These are phyloP conservation scores for Itoplectis maculator DNA, from an alignment of 2,888 invertebrate species.

Conservation along the genomic window DNA sequence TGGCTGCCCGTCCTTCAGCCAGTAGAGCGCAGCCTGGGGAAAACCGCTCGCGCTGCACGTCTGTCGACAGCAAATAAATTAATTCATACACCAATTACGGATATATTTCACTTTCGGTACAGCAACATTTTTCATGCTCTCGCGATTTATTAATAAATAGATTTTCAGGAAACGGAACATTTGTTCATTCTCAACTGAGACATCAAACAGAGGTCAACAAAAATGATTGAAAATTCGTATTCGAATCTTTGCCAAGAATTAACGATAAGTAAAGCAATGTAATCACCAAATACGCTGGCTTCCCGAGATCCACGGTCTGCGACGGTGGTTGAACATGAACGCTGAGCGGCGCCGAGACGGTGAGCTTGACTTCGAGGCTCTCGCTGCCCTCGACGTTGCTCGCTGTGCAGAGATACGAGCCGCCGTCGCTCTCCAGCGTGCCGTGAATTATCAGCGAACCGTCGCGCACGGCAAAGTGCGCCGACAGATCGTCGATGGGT, in stretches of 20 bases:
- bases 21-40: conserved; percentile 82
- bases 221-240: no score
- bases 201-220: no score
- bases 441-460: conserved; percentile 86
- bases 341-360: conserved; percentile 83
- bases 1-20: conserved; percentile 85
- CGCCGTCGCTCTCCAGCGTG: conserved; percentile 85
- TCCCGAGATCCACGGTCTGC: conserved; percentile 85
- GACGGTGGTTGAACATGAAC: conserved; percentile 84
- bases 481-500: conserved; percentile 85
- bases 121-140: neutral
- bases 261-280: no score
- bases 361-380: conserved; percentile 86
- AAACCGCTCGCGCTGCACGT: conserved; percentile 83
- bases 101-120: neutral
- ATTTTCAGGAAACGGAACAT: neutral
- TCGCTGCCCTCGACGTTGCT: conserved; percentile 86
- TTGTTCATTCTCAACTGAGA: no score
- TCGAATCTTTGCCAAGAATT: no score
- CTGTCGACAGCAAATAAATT: conserved; percentile 74
- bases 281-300: conserved; percentile 85
- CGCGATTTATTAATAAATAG: neutral
- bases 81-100: neutral
- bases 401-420: conserved; percentile 86
- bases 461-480: conserved; percentile 85